Evolutionary conservation across 2,888 invertebrate species (phyloP).

Genomic region (Ypsolopha sequella): DNA sequence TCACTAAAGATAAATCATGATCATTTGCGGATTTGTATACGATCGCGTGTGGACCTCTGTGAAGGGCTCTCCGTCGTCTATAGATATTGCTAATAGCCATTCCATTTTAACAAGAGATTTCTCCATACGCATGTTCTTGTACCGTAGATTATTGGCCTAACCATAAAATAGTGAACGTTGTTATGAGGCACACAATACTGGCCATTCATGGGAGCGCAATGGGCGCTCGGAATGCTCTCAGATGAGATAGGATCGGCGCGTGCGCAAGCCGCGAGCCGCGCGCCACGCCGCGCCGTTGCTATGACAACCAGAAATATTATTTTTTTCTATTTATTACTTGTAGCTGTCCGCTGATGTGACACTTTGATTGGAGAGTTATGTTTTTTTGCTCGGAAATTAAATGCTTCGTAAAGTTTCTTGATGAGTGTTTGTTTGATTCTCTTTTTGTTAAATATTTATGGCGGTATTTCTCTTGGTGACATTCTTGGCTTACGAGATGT

Average conservation of each 20-base stretch:
- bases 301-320: constrained; percentile 9
- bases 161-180: neutral
- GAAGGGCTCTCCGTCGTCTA: no score
- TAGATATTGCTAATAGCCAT: neutral
- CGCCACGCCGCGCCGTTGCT: constrained; percentile 7
- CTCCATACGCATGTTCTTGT: neutral
- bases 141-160: neutral
- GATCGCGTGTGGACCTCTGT: no score
- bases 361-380: neutral
- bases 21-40: no score
- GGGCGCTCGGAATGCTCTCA: neutral
- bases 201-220: neutral
- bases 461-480: neutral
- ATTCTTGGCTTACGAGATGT: neutral
- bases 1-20: no score
- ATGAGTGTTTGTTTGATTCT: neutral
- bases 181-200: neutral
- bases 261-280: constrained; percentile 7
- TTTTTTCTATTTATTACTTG: constrained; percentile 4
- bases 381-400: neutral
- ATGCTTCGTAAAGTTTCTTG: neutral
- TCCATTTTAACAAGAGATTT: neutral
- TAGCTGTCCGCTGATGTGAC: neutral
- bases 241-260: constrained; percentile 11
- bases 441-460: neutral